phyloP scores from a whole-genome alignment of 2,888 invertebrate species.

The Neelides folsomi region DNA sequence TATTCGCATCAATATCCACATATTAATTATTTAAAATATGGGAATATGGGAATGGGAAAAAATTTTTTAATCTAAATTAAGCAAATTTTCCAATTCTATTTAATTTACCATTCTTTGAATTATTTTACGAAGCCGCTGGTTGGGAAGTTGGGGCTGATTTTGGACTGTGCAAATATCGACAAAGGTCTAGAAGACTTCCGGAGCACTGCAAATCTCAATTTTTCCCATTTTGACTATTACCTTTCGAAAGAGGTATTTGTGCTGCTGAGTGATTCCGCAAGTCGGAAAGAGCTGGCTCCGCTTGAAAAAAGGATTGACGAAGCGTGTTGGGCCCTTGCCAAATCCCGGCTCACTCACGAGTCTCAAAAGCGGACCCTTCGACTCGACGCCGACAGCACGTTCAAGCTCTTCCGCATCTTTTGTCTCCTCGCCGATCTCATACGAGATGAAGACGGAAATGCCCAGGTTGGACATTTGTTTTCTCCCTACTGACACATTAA shows the following conservation, averaged over 20 bases:
- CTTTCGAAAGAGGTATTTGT: constrained; percentile 59
- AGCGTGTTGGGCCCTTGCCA: constrained; percentile 67
- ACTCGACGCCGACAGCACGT: constrained; percentile 52
- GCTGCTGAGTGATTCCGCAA: constrained; percentile 49
- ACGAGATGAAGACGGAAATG: constrained; percentile 40
- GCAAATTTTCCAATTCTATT: no score
- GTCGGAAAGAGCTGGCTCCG: constrained; percentile 45
- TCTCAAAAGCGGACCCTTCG: constrained; percentile 45
- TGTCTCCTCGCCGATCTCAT: constrained; percentile 61
- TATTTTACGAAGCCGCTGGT: no score
- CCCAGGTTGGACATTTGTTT: constrained; percentile 18
- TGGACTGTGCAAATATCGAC: constrained; percentile 65
- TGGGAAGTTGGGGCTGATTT: constrained; percentile 62
- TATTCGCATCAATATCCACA: no score
- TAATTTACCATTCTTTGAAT: no score
- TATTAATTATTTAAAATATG: no score
- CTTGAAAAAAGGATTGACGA: constrained; percentile 57
- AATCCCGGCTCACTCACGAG: constrained; percentile 46
- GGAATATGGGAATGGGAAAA: no score
- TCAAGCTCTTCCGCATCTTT: constrained; percentile 63
- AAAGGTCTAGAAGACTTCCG: constrained; percentile 63
- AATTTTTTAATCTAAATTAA: no score
- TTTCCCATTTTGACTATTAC: constrained; percentile 62
- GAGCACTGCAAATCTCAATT: constrained; percentile 54
- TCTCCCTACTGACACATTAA: background rate